Conservation (phyloP, 2,797 vertebrate genomes). For the Chaunax sp. region DNA sequence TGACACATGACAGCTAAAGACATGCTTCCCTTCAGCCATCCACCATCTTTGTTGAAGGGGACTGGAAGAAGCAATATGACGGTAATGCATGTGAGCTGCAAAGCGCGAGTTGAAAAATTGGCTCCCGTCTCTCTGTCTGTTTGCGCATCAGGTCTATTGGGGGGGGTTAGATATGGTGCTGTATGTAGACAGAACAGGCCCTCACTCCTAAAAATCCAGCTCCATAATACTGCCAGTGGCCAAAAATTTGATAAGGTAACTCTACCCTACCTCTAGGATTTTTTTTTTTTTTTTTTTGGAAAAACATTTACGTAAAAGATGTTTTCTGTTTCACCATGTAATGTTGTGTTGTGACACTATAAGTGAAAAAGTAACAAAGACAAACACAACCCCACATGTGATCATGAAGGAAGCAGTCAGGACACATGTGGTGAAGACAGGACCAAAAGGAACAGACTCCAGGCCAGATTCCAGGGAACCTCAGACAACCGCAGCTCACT, state of each 20-base stretch:
- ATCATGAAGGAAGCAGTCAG: conserved; percentile 17
- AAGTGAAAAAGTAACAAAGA: conserved; percentile 12
- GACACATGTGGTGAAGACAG: conserved; percentile 13
- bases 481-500: conserved; percentile 32
- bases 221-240: neutral
- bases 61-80: no score
- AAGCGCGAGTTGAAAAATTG: no score
- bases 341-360: neutral
- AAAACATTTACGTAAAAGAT: no score
- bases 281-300: neutral
- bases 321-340: conserved; percentile 1
- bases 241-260: neutral
- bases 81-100: no score
- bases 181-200: neutral
- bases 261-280: neutral
- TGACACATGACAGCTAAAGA: no score
- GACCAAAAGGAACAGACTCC: conserved; percentile 32
- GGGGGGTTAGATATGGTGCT: no score
- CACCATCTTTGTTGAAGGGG: no score
- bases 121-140: no score
- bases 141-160: no score
- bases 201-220: neutral
- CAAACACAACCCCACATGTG: conserved; percentile 8
- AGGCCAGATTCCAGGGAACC: conserved; percentile 33
- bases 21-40: no score